phyloP scores from a whole-genome alignment of 2,113 vertebrate genomes.

The Castor canadensis region DNA sequence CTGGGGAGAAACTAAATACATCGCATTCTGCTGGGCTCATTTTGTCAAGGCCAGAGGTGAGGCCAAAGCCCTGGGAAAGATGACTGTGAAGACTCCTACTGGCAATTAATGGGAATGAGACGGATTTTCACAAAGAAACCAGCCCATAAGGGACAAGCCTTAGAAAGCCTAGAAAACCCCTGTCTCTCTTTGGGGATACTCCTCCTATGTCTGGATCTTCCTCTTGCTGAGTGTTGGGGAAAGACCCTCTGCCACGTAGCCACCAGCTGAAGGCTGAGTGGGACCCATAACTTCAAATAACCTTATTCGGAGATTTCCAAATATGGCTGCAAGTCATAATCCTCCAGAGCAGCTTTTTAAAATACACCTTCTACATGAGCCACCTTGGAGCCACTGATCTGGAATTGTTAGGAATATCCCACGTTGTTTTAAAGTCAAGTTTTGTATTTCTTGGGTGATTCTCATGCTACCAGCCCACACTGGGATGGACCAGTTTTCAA shows the following conservation, averaged over 20 bases:
- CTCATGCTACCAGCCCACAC: not conserved
- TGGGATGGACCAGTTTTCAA: not conserved
- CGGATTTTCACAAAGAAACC: not conserved
- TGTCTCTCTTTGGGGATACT: not conserved
- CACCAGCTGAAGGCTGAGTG: not conserved
- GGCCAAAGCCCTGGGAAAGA: not conserved
- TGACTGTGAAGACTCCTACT: not conserved
- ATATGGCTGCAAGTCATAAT: not conserved
- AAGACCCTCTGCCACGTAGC: not conserved
- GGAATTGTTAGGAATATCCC: not conserved
- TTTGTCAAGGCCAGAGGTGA: not conserved
- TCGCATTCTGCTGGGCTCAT: not conserved
- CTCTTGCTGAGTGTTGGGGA: not conserved
- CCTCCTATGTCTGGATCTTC: not conserved
- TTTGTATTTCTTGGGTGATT: not conserved
- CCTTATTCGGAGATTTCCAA: not conserved
- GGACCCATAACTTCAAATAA: not conserved
- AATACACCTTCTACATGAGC: not conserved
- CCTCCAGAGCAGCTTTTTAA: not conserved
- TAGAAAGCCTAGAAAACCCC: not conserved
- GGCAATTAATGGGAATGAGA: not conserved
- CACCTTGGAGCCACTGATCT: not conserved
- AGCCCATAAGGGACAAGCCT: not conserved
- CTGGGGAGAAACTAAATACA: not conserved
- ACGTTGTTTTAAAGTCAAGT: not conserved